Evolutionary conservation across 2,113 vertebrate genomes (phyloP).

Genomic region (Thamnaconus septentrionalis): DNA sequence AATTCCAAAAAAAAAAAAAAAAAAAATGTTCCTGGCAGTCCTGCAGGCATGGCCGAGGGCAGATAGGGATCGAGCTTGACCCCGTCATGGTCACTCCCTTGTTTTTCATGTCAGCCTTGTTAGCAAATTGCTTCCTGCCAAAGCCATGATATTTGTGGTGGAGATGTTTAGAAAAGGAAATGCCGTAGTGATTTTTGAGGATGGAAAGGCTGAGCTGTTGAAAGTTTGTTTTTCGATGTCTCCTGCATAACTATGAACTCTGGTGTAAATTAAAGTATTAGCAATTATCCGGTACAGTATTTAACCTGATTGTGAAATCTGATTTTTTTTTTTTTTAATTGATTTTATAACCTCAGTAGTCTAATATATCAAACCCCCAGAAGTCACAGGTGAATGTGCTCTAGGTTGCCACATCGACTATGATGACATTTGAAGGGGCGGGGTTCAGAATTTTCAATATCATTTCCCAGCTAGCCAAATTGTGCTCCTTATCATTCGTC

Average conservation of each 20-base stretch:
- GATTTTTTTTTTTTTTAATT: no score
- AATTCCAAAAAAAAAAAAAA: not conserved
- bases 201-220: constrained; percentile 44
- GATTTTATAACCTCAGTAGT: no score
- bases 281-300: no score
- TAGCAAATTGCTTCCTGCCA: constrained; percentile 65
- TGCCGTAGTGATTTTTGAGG: constrained; percentile 56
- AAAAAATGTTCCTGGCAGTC: constrained; percentile 8
- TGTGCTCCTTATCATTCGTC: no score
- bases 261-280: no score
- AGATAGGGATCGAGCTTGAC: constrained; percentile 49
- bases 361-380: no score
- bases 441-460: no score
- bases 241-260: constrained; percentile 19
- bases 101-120: constrained; percentile 55
- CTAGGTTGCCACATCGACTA: no score
- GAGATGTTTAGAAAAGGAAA: constrained; percentile 68
- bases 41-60: constrained; percentile 12
- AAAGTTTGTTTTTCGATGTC: constrained; percentile 9
- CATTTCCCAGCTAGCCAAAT: no score
- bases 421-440: no score
- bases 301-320: no score
- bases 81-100: constrained; percentile 51
- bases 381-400: no score
- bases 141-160: constrained; percentile 43